Conservation (phyloP, 2,888 invertebrate species). For the Creontiades dilutus region DNA sequence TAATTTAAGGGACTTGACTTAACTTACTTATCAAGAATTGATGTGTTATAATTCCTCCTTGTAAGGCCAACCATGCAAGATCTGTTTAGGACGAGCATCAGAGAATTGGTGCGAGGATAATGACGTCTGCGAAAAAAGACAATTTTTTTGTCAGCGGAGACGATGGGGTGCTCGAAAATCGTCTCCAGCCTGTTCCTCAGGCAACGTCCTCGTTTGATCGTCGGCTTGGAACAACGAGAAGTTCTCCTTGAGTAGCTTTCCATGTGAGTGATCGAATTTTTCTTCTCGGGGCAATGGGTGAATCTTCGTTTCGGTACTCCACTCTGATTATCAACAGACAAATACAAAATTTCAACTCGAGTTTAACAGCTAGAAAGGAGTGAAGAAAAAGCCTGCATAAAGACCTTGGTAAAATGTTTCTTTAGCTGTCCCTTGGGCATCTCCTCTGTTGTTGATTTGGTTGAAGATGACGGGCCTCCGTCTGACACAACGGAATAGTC, state of each 20-base stretch:
- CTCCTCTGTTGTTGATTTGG: slow-evolving; percentile 20
- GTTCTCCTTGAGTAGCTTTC: background rate
- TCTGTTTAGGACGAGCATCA: no score
- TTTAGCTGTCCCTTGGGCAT: slow-evolving; percentile 5
- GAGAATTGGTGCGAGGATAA: no score
- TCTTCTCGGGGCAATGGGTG: slow-evolving; percentile 13
- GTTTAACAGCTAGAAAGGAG: no score
- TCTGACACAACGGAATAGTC: slow-evolving; percentile 22
- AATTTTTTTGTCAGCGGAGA: background rate
- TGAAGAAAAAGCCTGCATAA: no score
- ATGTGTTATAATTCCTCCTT: no score
- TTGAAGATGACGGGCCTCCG: background rate
- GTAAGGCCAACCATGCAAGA: no score
- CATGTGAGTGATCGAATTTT: background rate
- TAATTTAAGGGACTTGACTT: no score
- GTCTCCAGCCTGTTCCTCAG: slow-evolving; percentile 14
- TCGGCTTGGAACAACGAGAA: slow-evolving; percentile 4
- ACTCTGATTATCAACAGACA: background rate
- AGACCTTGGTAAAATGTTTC: background rate
- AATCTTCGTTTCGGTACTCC: background rate
- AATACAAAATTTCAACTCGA: background rate
- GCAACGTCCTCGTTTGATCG: background rate
- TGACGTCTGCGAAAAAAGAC: background rate
- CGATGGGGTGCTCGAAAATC: background rate
- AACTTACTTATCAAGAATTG: no score